Conservation (phyloP, 2,888 invertebrate species). For the Dicyrtomina minuta region DNA sequence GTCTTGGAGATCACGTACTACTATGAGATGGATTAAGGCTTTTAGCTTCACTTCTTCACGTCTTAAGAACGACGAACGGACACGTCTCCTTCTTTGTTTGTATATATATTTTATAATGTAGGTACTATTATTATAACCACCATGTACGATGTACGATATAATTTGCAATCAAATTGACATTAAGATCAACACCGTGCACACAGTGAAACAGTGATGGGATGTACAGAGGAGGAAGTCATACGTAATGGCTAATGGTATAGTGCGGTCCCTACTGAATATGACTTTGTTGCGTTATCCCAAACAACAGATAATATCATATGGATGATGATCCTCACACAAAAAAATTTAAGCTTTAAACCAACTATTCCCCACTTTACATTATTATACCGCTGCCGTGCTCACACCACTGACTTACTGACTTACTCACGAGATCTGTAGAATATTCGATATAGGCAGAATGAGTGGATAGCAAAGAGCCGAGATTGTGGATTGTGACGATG, state of each 20-base stretch:
- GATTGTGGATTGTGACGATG: too few relatives aligned
- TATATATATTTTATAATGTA: too few relatives aligned
- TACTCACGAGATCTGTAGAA: constrained; percentile 3
- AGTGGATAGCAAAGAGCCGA: too few relatives aligned
- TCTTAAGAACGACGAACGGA: neutral
- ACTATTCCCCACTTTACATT: neutral
- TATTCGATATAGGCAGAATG: too few relatives aligned
- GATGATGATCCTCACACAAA: too few relatives aligned
- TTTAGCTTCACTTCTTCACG: neutral
- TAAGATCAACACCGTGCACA: neutral
- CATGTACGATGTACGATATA: too few relatives aligned
- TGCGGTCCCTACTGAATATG: neutral
- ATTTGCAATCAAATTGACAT: constrained; percentile 4
- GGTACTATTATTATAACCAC: too few relatives aligned
- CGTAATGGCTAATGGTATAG: neutral
- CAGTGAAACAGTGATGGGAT: neutral
- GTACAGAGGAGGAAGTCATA: neutral
- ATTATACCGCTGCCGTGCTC: too few relatives aligned
- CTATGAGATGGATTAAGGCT: too few relatives aligned
- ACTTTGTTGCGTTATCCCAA: neutral
- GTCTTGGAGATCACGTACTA: constrained; percentile 7
- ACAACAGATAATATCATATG: too few relatives aligned
- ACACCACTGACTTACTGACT: constrained; percentile 18
- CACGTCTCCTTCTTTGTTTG: neutral
- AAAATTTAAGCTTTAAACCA: neutral